These are phyloP conservation scores for Ophioninae sp. DNA, from an alignment of 2,888 invertebrate genomes.

Conservation along the genomic window DNA sequence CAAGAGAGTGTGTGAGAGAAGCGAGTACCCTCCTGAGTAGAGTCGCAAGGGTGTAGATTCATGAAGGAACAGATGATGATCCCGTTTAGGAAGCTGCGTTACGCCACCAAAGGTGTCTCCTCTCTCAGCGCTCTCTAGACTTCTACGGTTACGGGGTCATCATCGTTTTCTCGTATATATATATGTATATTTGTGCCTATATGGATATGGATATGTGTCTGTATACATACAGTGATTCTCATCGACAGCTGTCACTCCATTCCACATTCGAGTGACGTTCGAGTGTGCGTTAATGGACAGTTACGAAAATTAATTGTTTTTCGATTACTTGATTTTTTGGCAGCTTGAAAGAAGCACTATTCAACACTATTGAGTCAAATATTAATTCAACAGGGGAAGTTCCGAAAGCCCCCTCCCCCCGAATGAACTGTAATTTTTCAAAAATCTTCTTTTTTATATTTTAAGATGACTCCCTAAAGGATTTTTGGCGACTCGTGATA, in stretches of 20 bases:
- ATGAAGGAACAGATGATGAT: slow-evolving; percentile 78
- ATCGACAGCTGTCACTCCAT: slow-evolving; percentile 56
- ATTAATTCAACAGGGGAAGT: too few species aligned
- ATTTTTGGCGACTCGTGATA: too few species aligned
- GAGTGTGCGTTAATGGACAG: slow-evolving; percentile 31
- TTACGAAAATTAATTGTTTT: too few species aligned
- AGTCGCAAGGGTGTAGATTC: slow-evolving; percentile 67
- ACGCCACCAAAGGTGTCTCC: slow-evolving; percentile 45
- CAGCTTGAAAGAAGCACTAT: too few species aligned
- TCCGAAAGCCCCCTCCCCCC: too few species aligned
- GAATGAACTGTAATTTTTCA: too few species aligned
- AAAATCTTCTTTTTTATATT: too few species aligned
- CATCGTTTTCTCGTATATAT: slow-evolving; percentile 60
- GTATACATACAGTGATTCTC: slow-evolving; percentile 49
- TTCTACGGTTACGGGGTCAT: slow-evolving; percentile 75
- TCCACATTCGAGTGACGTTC: slow-evolving; percentile 26
- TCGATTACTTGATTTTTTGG: too few species aligned
- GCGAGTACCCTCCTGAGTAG: slow-evolving; percentile 60
- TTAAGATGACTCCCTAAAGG: too few species aligned
- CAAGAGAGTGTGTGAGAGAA: slow-evolving; percentile 55
- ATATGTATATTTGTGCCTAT: neutral
- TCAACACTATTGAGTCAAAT: too few species aligned
- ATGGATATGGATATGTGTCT: neutral
- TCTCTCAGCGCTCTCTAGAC: slow-evolving; percentile 64
- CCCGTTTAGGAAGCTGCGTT: slow-evolving; percentile 77